Evolutionary conservation across 1,140 invertebrate genomes (phyloP).

Genomic region (Belonocnema kinseyi): DNA sequence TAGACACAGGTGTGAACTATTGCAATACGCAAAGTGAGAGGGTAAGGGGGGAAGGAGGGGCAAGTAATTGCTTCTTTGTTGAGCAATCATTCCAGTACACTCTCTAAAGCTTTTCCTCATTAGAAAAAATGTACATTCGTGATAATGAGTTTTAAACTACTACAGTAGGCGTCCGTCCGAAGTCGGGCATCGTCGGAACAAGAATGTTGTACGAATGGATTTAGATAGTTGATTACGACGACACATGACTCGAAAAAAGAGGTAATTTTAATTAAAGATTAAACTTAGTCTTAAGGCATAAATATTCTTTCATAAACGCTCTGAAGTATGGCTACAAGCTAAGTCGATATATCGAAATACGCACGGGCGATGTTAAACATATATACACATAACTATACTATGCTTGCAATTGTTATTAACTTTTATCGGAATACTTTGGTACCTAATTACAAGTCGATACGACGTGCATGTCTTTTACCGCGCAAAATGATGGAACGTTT

Average conservation of each 20-base stretch:
- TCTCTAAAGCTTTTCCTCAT: not conserved
- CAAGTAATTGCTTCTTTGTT: constrained; percentile 40
- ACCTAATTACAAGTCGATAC: constrained; percentile 31
- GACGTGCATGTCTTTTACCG: constrained; percentile 48
- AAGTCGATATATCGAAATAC: constrained; percentile 29
- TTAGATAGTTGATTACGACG: not conserved
- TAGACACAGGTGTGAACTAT: not conserved
- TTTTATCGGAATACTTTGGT: constrained; percentile 37
- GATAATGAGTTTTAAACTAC: constrained; percentile 18
- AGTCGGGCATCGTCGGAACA: constrained; percentile 46
- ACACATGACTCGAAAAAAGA: constrained; percentile 21
- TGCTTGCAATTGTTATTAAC: constrained; percentile 34
- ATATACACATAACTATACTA: constrained; percentile 27
- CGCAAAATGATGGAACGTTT: constrained; percentile 42
- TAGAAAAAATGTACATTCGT: not conserved
- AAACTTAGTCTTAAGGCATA: constrained; percentile 36
- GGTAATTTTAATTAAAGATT: constrained; percentile 14
- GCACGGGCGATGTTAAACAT: constrained; percentile 16
- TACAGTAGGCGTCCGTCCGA: constrained; percentile 56
- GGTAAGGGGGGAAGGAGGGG: not conserved
- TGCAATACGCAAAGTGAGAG: constrained; percentile 2
- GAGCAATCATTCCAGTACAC: constrained; percentile 36
- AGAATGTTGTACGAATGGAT: constrained; percentile 32
- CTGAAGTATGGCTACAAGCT: constrained; percentile 31
- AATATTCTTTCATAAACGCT: constrained; percentile 38